These are phyloP conservation scores for Helobdella robusta DNA, from an alignment of 2,888 invertebrate species.

Conservation along the genomic window DNA sequence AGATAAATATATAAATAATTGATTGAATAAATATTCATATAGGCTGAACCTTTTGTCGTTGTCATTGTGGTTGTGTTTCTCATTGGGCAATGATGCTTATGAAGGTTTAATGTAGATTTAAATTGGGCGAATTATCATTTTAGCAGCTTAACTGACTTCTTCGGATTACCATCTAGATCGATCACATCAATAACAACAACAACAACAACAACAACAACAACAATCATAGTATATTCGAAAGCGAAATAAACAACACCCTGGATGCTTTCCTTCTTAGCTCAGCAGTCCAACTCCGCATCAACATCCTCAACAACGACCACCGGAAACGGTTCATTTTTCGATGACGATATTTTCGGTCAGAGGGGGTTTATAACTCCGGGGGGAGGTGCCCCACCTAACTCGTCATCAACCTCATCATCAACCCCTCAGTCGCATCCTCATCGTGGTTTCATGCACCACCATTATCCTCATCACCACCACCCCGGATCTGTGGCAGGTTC, in stretches of 20 bases:
- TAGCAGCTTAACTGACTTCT: background rate
- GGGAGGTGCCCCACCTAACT: too few species aligned
- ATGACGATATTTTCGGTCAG: slow-evolving; percentile 43
- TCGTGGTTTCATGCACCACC: slow-evolving; percentile 14
- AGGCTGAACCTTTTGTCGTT: too few species aligned
- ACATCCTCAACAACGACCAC: background rate
- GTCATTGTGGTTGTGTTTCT: too few species aligned
- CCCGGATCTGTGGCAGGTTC: background rate
- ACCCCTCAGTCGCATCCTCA: too few species aligned
- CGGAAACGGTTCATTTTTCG: slow-evolving; percentile 39
- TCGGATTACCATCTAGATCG: background rate
- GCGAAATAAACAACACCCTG: background rate
- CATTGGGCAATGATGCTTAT: background rate
- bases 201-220: background rate
- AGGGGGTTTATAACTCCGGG: slow-evolving; percentile 7
- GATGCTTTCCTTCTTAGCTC: slow-evolving; percentile 19
- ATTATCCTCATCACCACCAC: slow-evolving; percentile 8
- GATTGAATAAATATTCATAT: too few species aligned
- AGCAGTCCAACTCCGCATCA: background rate
- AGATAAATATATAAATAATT: background rate
- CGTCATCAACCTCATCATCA: too few species aligned
- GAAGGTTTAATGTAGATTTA: background rate
- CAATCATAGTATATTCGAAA: background rate
- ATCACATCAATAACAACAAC: background rate
- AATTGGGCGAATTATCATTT: background rate